These are phyloP conservation scores for Amphipoea lucens DNA, from an alignment of 2,888 invertebrate species.

Conservation along the genomic window DNA sequence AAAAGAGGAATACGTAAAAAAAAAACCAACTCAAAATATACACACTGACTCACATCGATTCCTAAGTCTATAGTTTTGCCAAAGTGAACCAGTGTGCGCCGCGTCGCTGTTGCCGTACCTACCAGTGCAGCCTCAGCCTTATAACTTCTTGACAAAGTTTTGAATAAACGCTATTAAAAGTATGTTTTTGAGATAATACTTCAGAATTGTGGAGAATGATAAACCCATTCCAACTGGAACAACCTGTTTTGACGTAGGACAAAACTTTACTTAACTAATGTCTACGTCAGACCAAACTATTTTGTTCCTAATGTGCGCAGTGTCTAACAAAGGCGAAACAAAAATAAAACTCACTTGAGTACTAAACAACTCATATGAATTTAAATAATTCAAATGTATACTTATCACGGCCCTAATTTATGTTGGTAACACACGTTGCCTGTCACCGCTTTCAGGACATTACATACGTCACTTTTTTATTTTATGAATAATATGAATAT, in stretches of 20 bases:
- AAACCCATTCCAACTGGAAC: background rate
- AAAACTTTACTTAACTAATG: background rate
- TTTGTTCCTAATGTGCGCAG: conserved; percentile 3
- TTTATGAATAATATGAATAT: conserved; percentile 36
- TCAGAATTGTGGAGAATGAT: background rate
- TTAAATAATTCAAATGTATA: conserved; percentile 50
- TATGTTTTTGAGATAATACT: background rate
- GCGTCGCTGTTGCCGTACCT: too few species aligned
- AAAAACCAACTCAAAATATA: too few species aligned
- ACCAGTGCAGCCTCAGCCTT: background rate
- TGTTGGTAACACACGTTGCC: conserved; percentile 13
- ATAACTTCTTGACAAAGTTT: conserved; percentile 8
- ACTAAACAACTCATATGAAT: conserved; percentile 22
- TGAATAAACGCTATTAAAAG: conserved; percentile 8
- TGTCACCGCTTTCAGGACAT: conserved; percentile 26
- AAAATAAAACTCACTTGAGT: background rate
- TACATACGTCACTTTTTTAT: conserved; percentile 43
- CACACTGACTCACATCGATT: too few species aligned
- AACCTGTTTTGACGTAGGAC: background rate
- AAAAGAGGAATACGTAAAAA: too few species aligned
- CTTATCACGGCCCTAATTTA: conserved; percentile 46
- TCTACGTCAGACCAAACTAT: background rate
- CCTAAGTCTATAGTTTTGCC: too few species aligned
- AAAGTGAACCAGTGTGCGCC: too few species aligned
- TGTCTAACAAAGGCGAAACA: background rate